Base-by-base conservation (phyloP, 37 sponge, comb jelly and placozoan genomes). In the Beroe forskalii region DNA sequence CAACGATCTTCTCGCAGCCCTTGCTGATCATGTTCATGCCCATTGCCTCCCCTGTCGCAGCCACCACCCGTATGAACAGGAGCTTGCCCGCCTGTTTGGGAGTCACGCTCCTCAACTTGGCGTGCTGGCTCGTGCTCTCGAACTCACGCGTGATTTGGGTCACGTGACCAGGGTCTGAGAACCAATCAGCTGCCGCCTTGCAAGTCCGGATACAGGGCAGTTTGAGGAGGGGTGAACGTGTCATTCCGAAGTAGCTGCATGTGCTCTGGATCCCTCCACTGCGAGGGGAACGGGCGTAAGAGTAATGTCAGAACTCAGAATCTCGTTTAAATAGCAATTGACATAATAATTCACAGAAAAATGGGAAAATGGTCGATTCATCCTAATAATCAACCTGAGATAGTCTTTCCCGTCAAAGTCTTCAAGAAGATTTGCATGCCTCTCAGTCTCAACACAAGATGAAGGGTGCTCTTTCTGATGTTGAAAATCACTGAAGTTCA, bases 21-120 rank as follows among this genome's bases (percentile, higher is more conserved):
- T 96, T 97, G 6, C 95, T 95, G 37, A 97, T n/a, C 98, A 97
- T 97, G 67, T 97, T 97, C 98, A 97, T 97, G 14, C 98, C 98
- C 98, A 97, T 97, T 30, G 98, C 98, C 90, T 97, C 96, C 8
- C 98, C 98, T 31, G 96, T 95, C 0, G 35, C 90, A 33, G 96
- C 96, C 62, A 92, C 94, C 83, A 97, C 96, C 8, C 98, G 63
- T 62, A 97, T 90, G 76, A 92, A 97, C 41, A 96, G 67, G 63
- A 94, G 48, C 25, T 95, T 60, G 0, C 98, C 98, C 31, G 95
- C 98, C 30, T 96, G 43, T 0, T 93, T 95, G 6, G 76, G 64
- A 0, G 92, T 80, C 1, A 97, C n/a, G 8, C 91, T 72, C 67
- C 80, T 90, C 41, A 97, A 90, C 60, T 67, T 90, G 25, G 94